Conservation (phyloP, 2,113 vertebrate genomes). For the Chrysemys picta region DNA sequence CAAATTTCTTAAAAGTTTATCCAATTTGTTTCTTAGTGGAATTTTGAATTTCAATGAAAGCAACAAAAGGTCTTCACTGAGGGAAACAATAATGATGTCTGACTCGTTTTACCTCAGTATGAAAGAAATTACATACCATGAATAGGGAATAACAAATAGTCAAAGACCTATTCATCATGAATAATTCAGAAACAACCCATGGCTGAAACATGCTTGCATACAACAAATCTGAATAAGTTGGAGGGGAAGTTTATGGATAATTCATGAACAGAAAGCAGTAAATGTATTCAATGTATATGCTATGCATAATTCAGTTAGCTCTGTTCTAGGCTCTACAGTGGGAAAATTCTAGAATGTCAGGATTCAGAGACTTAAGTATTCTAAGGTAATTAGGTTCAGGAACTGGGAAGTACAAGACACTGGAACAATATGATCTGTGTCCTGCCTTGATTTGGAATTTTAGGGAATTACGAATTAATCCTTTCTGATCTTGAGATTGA, state of each 20-base stretch:
- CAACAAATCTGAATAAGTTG: not conserved
- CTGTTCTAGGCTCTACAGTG: not conserved
- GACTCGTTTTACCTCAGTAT: not conserved
- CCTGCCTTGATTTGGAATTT: not conserved
- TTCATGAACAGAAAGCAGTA: not conserved
- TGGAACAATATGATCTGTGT: not conserved
- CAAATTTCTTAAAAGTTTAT: not conserved
- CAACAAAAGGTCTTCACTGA: not conserved
- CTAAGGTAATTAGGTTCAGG: not conserved
- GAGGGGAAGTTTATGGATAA: not conserved
- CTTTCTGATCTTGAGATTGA: not conserved
- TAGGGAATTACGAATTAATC: not conserved
- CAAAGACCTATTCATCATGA: not conserved
- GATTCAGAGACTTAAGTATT: not conserved
- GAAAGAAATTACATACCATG: not conserved
- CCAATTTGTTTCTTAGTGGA: not conserved
- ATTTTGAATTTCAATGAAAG: not conserved
- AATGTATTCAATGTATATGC: not conserved
- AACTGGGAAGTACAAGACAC: not conserved
- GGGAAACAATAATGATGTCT: not conserved
- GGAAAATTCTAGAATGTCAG: not conserved
- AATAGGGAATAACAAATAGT: not conserved
- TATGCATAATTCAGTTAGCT: not conserved
- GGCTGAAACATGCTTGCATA: not conserved
- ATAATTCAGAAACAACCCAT: not conserved